phyloP scores from a whole-genome alignment of 2,888 invertebrate genomes.

The Halocaridina rubra region DNA sequence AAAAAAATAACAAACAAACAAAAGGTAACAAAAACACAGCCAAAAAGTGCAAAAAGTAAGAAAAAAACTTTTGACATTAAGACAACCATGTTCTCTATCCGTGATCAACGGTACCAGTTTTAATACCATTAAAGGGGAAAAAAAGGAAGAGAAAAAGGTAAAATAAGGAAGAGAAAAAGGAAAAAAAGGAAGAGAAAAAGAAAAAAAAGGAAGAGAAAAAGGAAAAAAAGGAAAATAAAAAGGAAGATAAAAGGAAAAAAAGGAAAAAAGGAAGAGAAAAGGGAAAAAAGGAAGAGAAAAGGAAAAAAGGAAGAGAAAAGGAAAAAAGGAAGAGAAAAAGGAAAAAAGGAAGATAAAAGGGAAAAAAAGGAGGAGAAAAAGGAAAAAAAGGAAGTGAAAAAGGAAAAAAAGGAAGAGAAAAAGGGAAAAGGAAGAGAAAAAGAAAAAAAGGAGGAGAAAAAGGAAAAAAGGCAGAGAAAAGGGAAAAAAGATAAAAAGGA shows the following conservation, averaged over 20 bases:
- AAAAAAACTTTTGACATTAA: too few relatives aligned
- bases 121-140: neutral
- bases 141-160: neutral
- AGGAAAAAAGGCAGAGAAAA: neutral
- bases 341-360: neutral
- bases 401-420: neutral
- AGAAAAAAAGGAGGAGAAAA: neutral
- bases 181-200: neutral
- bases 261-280: neutral
- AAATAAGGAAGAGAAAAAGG: neutral
- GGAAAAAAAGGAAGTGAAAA: neutral
- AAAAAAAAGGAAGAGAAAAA: neutral
- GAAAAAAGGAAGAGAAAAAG: neutral
- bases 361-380: neutral
- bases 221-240: neutral
- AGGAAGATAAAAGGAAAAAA: neutral
- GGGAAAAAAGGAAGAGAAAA: too few relatives aligned
- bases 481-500: neutral
- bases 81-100: too few relatives aligned
- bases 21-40: neutral
- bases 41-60: too few relatives aligned
- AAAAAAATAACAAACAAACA: neutral
- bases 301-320: neutral
- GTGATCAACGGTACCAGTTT: too few relatives aligned
- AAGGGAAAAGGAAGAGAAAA: neutral